Base-by-base conservation (phyloP, 2,888 invertebrate species). In the Pemphredon lugubris region DNA sequence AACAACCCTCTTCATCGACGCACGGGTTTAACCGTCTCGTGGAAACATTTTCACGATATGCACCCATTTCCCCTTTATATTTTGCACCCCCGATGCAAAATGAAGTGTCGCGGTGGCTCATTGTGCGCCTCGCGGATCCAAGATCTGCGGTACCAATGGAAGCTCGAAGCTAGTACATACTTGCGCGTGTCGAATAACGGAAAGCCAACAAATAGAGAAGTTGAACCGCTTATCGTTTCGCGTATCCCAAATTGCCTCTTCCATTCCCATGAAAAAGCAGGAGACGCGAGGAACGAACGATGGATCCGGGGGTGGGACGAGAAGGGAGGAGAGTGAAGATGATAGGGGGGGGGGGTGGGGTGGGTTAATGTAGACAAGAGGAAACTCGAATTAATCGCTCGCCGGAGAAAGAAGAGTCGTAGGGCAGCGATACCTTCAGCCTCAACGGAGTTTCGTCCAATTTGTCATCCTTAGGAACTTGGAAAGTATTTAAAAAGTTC, bases 401-500 rank as follows among this genome's bases (percentile, higher is more conserved):
- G 61, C 47, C 50, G 54, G 66, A 63, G 68, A 61, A 68, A 68
- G 60, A 64, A 51, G 47, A 34, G 39, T 34, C 51, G 16, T 40
- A 32, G 34, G 40, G 39, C 21, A 23, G 48, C 60, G 76, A 68
- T 76, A 69, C 75, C 68, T 71, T 59, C 73, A 54, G 48, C 75
- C 75, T 70, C 71, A 70, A 71, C 61, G 37, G 68, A 72, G 80
- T 71, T 75, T 71, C 80, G 81, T 83, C 84, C 85, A 89, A 88
- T 89, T 89, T 89, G 88, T 89, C 89, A 89, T 89, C 76, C 85
- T 84, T 82, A 83, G 84, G 77, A 84, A 88, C 84, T 88, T 88
- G 72, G 80, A 84, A 88, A 88, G 88, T 88, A 89, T 89, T 89
- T 89, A 89, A 89, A 89, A 89, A 89, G 89, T 89, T 88, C 60